Conservation (phyloP, 1,140 invertebrate species). For the Apis laboriosa region DNA sequence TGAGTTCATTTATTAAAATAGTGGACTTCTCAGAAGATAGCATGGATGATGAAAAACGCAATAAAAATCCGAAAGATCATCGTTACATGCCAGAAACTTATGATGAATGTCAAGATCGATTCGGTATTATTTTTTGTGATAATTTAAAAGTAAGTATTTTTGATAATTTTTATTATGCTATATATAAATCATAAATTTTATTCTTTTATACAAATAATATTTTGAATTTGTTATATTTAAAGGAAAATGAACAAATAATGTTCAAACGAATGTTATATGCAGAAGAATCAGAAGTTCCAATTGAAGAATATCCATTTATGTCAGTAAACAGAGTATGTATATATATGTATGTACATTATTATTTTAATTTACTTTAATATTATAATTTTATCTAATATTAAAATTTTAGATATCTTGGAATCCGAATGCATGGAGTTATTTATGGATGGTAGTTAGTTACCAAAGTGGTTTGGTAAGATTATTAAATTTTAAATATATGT, state of each 20-base stretch:
- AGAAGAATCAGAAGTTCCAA: conserved; percentile 40
- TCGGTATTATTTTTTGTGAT: conserved; percentile 75
- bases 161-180: not conserved
- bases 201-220: not conserved
- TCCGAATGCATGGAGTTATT: conserved; percentile 78
- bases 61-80: conserved; percentile 63
- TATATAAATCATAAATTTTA: not conserved
- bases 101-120: conserved; percentile 71
- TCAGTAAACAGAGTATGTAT: conserved; percentile 72
- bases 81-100: conserved; percentile 73
- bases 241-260: not conserved
- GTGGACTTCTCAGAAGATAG: conserved; percentile 54
- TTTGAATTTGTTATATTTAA: conserved; percentile 10
- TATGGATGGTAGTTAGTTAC: conserved; percentile 77
- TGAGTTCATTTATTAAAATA: conserved; percentile 60
- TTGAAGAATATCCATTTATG: conserved; percentile 77
- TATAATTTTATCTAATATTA: not conserved
- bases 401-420: conserved; percentile 77
- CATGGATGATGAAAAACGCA: conserved; percentile 50
- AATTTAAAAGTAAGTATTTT: conserved; percentile 65
- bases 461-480: conserved; percentile 80
- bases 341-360: not conserved
- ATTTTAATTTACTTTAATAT: not conserved
- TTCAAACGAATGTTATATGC: not conserved
- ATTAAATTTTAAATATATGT: conserved; percentile 72